Base-by-base conservation (phyloP, 2,797 vertebrate species). In the Sebastes vulpes region DNA sequence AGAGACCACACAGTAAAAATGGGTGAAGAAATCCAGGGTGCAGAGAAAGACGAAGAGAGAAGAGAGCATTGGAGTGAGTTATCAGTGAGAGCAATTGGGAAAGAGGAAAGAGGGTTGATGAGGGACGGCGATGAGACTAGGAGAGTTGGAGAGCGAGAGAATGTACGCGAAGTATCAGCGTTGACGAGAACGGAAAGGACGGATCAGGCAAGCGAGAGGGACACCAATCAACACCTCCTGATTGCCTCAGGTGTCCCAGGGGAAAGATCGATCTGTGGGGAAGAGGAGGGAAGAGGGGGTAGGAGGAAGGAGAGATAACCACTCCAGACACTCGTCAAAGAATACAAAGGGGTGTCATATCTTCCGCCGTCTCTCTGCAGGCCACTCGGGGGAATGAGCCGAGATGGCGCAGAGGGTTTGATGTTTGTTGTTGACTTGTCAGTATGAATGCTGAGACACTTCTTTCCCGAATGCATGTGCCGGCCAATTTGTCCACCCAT, bases 211-310 rank as follows among this genome's bases (percentile, higher is more conserved):
- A 92, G 90, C 79, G 83, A 90, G 87, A 85, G 85, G 75, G 89
- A 91, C 87, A 89, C 92, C 93, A 95, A 94, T 95, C 94, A 93
- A 93, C 92, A 91, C 89, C 89, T 95, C 61, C 70, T 94, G 95
- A 96, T 96, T 95, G 94, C 88, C 89, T 95, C 84, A 75, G 87
- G 82, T 92, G 80, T 83, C 94, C 81, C 79, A 2, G 42, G 70
- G 81, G 86, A 77, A 66, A 31, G 81, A 94, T 94, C 72, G 86
- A 95, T 95, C 81, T 58, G 29, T 12, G 52, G 54, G 74, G 72
- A 78, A 57, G 79, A 57, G 68, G 64, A 65, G 72, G 68, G 46
- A 52, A 72, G 65, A 42, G 31, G 68, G 80, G 81, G 65, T 57
- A 46, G 74, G 61, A 79, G 75, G 79, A 81, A 20, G 20, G 83